phyloP scores from a whole-genome alignment of 2,797 vertebrate genomes.

The Pyrocephalus nanus region DNA sequence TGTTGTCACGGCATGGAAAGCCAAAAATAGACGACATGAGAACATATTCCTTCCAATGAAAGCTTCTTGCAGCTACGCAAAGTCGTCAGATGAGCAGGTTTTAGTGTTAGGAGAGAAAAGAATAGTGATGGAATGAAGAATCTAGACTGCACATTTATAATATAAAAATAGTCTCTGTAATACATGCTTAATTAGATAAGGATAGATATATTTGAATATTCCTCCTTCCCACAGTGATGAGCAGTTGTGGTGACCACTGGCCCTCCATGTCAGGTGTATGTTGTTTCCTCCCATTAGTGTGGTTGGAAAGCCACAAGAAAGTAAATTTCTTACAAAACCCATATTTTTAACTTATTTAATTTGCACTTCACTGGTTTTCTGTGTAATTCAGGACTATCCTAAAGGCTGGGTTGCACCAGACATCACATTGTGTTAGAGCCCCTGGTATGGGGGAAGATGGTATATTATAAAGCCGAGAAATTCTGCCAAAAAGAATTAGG shows the following conservation, averaged over 20 bases:
- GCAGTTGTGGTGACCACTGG: neutral
- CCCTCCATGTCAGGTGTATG: neutral
- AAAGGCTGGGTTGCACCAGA: neutral
- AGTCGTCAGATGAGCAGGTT: neutral
- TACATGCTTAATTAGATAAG: neutral
- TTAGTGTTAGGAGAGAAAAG: neutral
- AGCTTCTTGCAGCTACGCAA: neutral
- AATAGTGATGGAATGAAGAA: neutral
- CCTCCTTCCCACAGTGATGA: neutral
- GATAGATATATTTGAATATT: neutral
- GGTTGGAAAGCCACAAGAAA: neutral
- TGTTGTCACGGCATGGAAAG: neutral
- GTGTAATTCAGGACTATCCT: neutral
- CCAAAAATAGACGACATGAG: slow-evolving; percentile 30
- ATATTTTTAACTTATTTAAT: neutral
- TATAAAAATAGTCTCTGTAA: neutral
- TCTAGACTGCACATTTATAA: neutral
- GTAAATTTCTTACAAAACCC: neutral
- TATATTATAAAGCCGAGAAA: neutral
- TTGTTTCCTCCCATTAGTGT: neutral
- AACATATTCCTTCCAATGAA: slow-evolving; percentile 20
- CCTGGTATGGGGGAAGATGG: neutral
- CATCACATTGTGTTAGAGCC: neutral
- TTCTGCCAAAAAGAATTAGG: neutral
- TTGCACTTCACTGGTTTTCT: neutral